These are phyloP conservation scores for Pygoscelis adeliae DNA, from an alignment of 2,113 vertebrate genomes.

Conservation along the genomic window DNA sequence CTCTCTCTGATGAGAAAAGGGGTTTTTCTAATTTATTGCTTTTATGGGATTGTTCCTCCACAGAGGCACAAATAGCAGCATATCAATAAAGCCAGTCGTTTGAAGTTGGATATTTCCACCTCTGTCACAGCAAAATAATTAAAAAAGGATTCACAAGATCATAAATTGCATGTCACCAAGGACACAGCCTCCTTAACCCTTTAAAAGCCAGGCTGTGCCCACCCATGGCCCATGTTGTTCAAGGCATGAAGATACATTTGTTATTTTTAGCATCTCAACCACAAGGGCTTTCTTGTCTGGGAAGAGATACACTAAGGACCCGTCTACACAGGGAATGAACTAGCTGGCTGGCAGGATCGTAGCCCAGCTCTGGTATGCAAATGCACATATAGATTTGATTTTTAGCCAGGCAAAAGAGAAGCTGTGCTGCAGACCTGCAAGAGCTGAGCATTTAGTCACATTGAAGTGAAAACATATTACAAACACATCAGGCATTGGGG, in stretches of 20 bases:
- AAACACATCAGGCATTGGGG: background rate
- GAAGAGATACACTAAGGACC: conserved; percentile 21
- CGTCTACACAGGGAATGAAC: background rate
- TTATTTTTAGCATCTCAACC: conserved; percentile 10
- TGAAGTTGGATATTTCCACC: conserved; percentile 67
- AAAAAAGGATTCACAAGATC: conserved; percentile 77
- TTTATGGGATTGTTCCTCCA: conserved; percentile 69
- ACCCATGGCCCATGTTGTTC: background rate
- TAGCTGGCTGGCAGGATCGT: background rate
- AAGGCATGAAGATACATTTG: background rate
- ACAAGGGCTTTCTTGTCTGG: conserved; percentile 15
- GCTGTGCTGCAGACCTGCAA: background rate
- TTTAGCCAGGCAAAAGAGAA: background rate
- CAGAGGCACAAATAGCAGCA: conserved; percentile 70
- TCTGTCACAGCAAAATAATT: conserved; percentile 77
- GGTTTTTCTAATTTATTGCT: conserved; percentile 75
- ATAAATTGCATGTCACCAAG: conserved; percentile 68
- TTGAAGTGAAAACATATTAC: background rate
- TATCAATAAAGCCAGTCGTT: conserved; percentile 72
- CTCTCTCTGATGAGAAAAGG: conserved; percentile 62
- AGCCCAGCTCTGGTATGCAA: background rate
- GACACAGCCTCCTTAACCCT: conserved; percentile 60
- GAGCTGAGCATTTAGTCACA: background rate
- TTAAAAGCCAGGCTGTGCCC: conserved; percentile 35
- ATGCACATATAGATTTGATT: background rate